Evolutionary conservation across 2,888 invertebrate species (phyloP), one percentile per base, ranked within the genome.

Genomic region (Lydus trimaculatus): DNA sequence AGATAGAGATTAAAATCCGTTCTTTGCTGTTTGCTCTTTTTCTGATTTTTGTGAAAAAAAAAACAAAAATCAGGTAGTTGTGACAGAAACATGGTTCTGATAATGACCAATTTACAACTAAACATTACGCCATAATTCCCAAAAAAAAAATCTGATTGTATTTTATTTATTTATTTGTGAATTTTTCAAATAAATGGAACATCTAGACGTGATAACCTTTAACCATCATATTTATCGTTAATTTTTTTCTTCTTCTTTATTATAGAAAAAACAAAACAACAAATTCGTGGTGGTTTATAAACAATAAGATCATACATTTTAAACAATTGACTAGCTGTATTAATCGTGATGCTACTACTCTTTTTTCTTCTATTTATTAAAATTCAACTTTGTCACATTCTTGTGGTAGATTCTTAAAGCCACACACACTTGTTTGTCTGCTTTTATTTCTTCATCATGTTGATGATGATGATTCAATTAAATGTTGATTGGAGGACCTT

Each of bases 21-120:
- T 61, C 61, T 33, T 39, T 39, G 39, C 15, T 39, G 33, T 9
- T 61, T 39, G 15, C 39, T 62, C 17, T 31, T 25, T 48, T 62
- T 62, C 48, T 48, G 13, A 17, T 33, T 23, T 62, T 62, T 62
- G 43, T 43, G 25, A 2, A 23, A 25, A 48, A 28, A 13, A 63
- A 15, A n/a, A n/a, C 8, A 17, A 23, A 48, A 28, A 17, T 63
- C 17, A 6, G 5, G 43, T 20, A 48, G 48, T 48, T 48, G 48
- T 48, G 9, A 0, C 20, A 7, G 43, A 48, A 4, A 20, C 17
- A 48, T 9, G 17, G 17, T 48, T 48, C n/a, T 48, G 43, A 48
- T 17, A 48, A 48, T 48, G 7, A 20, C 20, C 48, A 48, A 48
- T 48, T 48, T 48, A 48, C 48, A 48, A 4, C 11, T 48, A 11